Evolutionary conservation across 2,888 invertebrate species (phyloP), one percentile per base, ranked within the genome.

Genomic region (Chirona hameri): DNA sequence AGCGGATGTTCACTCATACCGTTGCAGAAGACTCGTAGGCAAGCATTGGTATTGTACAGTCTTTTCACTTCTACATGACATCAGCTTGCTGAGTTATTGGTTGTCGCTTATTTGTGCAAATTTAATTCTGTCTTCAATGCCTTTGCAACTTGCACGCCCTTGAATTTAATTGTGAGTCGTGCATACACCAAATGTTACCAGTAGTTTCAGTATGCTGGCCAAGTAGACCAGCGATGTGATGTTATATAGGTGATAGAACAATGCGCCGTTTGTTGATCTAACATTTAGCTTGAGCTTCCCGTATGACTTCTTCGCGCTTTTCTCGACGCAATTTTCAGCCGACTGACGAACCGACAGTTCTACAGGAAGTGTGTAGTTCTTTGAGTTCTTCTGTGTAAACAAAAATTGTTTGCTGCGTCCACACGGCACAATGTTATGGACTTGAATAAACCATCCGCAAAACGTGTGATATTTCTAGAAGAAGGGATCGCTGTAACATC

Each of bases 401-500:
- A 10, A 4, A 69, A 29, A 1, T 12, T 10, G 3, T 29, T 5
- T 29, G 27, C 18, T 29, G 18, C 31, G 31, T 18, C 27, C 72
- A 31, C 18, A 27, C 18, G 31, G 27, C 18, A 10, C 27, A 15
- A 29, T 72, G 72, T 31, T 72, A 31, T 31, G 65, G 29, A 72
- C 72, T 72, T 18, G 31, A 72, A 72, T 72, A 72, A 72, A 72
- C 15, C 72, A 72, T 72, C 15, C 29, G 27, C 72, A 72, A 72
- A 72, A 27, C 27, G 18, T 72, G 31, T 1, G 0, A 15, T 18
- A 15, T 29, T 72, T 72, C 29, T 18, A 7, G 15, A 18, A 69
- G 27, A 69, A 18, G 57, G 21, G 4, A 57, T 57, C 24, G 24
- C 21, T 5, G 4, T 18, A 57, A 4, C 7, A 24, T 57, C 3